Percentiles rank a stretch among this genome's conserved stretches.
Conservation (phyloP, 2,113 vertebrate genomes). For the Oryzias javanicus region DNA sequence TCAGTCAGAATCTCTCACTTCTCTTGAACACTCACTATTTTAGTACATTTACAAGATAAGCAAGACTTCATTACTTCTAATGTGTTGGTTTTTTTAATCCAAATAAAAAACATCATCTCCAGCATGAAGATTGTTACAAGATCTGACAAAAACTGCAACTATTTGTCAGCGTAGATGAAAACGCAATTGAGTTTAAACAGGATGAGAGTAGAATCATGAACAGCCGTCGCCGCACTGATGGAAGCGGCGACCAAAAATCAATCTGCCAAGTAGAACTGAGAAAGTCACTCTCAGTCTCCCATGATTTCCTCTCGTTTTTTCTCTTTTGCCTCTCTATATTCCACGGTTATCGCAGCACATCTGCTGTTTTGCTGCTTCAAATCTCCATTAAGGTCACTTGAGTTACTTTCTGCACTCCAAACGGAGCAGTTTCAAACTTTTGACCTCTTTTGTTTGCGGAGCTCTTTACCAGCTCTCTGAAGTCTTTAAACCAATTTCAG, state of each 20-base stretch:
- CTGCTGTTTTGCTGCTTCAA: constrained; percentile 30
- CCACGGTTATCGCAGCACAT: constrained; percentile 8
- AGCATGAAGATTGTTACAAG: too few species aligned
- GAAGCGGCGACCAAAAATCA: constrained; percentile 36
- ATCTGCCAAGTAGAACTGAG: constrained; percentile 29
- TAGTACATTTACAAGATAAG: too few species aligned
- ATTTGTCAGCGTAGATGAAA: too few species aligned
- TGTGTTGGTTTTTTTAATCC: too few species aligned
- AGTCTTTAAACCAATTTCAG: constrained; percentile 12
- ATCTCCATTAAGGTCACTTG: constrained; percentile 39
- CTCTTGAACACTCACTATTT: too few species aligned
- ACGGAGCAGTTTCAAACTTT: constrained; percentile 24
- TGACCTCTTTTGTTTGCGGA: constrained; percentile 16
- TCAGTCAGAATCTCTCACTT: too few species aligned
- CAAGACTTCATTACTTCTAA: too few species aligned
- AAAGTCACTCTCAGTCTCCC: constrained; percentile 35
- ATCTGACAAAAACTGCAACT: too few species aligned
- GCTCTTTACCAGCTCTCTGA: constrained; percentile 16
- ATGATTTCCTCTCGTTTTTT: constrained; percentile 2
- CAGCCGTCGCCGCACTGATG: constrained; percentile 16
- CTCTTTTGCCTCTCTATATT: not conserved
- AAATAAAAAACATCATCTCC: too few species aligned
- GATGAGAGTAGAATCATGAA: constrained; percentile 27
- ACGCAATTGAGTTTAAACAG: constrained; percentile 10
- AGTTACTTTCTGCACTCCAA: constrained; percentile 10